Evolutionary conservation across 2,113 vertebrate species (phyloP).

Genomic region (Hippolais icterina): DNA sequence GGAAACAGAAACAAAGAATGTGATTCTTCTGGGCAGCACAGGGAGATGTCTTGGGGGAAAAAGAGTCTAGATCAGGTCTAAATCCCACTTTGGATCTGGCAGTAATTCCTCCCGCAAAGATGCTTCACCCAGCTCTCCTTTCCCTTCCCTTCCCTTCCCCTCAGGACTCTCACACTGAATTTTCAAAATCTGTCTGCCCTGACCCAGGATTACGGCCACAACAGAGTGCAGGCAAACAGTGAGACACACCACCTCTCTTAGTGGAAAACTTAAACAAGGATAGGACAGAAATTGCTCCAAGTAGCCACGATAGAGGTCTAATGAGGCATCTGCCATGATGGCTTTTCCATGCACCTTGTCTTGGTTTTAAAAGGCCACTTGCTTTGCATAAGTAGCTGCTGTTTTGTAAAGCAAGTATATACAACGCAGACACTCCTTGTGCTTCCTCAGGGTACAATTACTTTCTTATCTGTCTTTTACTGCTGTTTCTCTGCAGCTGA

Average conservation of each 20-base stretch:
- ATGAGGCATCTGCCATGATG: not conserved
- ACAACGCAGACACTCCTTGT: not conserved
- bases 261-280: not conserved
- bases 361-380: constrained; percentile 19
- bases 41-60: not conserved
- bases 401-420: constrained; percentile 9
- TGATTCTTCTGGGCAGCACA: not conserved
- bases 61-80: not conserved
- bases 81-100: not conserved
- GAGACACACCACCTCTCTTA: not conserved
- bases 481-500: constrained; percentile 35
- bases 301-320: not conserved
- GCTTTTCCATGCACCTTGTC: not conserved
- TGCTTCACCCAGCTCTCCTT: not conserved
- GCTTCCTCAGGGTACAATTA: constrained; percentile 34
- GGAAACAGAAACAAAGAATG: not conserved
- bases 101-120: fast-evolving
- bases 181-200: not conserved
- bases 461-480: constrained; percentile 41
- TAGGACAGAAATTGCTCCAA: not conserved
- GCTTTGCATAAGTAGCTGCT: not conserved
- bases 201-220: not conserved
- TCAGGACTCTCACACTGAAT: not conserved
- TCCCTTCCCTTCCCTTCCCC: not conserved
- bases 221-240: not conserved